Evolutionary conservation across 2,113 vertebrate genomes (phyloP).

Genomic region (Anser brachyrhynchus): DNA sequence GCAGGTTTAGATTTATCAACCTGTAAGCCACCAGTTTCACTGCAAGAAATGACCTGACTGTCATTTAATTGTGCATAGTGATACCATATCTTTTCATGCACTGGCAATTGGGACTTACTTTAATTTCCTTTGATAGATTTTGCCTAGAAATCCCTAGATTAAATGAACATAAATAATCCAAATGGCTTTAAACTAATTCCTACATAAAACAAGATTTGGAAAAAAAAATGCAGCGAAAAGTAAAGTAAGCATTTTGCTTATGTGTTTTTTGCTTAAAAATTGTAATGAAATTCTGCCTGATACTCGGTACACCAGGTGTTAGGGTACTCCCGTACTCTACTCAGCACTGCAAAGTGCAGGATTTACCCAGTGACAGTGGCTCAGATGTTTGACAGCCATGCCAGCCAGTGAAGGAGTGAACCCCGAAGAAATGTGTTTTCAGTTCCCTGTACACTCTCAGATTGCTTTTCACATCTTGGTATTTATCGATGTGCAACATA

Average conservation of each 20-base stretch:
- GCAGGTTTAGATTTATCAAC: background rate
- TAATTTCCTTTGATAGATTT: conserved; percentile 39
- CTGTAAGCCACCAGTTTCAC: background rate
- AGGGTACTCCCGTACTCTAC: background rate
- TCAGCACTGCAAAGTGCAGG: background rate
- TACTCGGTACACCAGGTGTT: background rate
- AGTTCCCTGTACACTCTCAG: background rate
- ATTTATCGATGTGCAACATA: background rate
- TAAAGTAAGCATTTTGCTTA: background rate
- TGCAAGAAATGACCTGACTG: fast-evolving
- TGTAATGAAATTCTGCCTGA: background rate
- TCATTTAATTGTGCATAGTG: background rate
- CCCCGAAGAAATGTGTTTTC: background rate
- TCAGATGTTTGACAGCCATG: background rate
- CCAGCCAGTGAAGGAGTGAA: background rate
- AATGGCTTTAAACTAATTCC: conserved; percentile 15
- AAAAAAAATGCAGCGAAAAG: background rate
- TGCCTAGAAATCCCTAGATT: background rate
- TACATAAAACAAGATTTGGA: background rate
- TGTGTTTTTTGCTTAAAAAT: background rate
- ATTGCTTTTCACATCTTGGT: background rate
- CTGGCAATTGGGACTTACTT: background rate
- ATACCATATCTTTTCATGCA: background rate
- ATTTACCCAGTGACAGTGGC: background rate
- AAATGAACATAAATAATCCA: conserved; percentile 19